Evolutionary conservation across 2,888 invertebrate genomes (phyloP).

Genomic region (Megaustenia siamemsis): DNA sequence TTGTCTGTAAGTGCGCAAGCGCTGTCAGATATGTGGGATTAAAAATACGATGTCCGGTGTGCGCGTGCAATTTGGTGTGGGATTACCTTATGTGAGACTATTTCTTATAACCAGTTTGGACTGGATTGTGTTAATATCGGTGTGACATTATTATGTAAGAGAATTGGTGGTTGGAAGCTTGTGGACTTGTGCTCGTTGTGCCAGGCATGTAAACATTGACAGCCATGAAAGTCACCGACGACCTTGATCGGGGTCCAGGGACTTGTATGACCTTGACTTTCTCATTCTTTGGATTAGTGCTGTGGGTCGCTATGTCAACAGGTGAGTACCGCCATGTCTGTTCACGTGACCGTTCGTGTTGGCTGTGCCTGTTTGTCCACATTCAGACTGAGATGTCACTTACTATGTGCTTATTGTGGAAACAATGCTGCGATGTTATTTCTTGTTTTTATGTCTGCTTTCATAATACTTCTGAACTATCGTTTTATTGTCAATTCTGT

Average conservation of each 20-base stretch:
- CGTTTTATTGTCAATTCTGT: no score
- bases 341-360: no score
- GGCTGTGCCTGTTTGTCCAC: no score
- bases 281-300: slow-evolving; percentile 53
- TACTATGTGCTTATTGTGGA: no score
- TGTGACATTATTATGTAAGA: not conserved
- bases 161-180: not conserved
- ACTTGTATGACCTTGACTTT: slow-evolving; percentile 41
- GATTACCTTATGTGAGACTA: not conserved
- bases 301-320: slow-evolving; percentile 49
- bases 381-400: no score
- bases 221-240: slow-evolving; percentile 38
- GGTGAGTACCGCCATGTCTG: slow-evolving; percentile 40
- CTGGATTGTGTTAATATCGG: not conserved
- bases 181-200: not conserved
- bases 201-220: slow-evolving; percentile 24
- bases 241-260: slow-evolving; percentile 44
- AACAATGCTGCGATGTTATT: no score
- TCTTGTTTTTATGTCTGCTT: no score
- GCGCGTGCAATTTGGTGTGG: not conserved
- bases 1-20: no score
- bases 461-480: no score
- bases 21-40: not conserved
- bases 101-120: not conserved
- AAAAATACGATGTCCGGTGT: not conserved